Evolutionary conservation across 1,140 invertebrate genomes (phyloP).

Genomic region (Drosophila biarmipes): DNA sequence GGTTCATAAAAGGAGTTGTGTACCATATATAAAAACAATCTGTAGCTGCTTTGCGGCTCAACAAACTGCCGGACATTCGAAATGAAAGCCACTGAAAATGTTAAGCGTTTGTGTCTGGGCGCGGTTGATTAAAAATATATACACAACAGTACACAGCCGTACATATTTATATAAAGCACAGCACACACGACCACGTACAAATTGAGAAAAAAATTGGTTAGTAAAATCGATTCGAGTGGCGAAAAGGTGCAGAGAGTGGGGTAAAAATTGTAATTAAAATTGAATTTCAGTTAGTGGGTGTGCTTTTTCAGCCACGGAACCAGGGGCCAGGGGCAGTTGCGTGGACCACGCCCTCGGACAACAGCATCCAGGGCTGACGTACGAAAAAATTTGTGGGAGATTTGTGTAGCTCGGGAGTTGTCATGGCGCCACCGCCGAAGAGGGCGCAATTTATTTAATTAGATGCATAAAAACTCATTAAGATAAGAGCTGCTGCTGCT

Average conservation of each 20-base stretch:
- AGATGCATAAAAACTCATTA: constrained; percentile 84
- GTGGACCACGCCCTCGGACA: constrained; percentile 12
- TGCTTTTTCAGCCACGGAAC: constrained; percentile 29
- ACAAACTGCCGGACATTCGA: constrained; percentile 67
- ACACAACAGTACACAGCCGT: constrained; percentile 27
- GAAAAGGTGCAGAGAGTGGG: constrained; percentile 20
- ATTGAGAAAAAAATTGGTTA: constrained; percentile 61
- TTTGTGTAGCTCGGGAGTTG: constrained; percentile 52
- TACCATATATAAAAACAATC: constrained; percentile 67
- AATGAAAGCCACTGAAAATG: constrained; percentile 65
- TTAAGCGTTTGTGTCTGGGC: constrained; percentile 71
- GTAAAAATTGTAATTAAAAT: constrained; percentile 76
- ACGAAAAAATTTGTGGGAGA: constrained; percentile 20
- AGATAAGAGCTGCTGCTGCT: constrained; percentile 72
- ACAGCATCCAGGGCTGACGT: constrained; percentile 1
- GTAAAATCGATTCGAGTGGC: constrained; percentile 70
- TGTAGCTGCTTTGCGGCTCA: constrained; percentile 72
- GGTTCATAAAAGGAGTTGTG: constrained; percentile 39
- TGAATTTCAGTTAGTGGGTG: constrained; percentile 72
- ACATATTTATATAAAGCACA: constrained; percentile 12
- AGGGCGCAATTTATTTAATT: constrained; percentile 83
- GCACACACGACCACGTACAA: constrained; percentile 22
- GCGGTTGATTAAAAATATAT: constrained; percentile 80
- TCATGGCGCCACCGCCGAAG: constrained; percentile 61
- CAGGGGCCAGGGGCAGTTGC: constrained; percentile 37